A percentile compares a stretch with the other conserved stretches of the same genome.
Conservation (phyloP, 2,797 vertebrate genomes). For the Aulostomus chinensis region DNA sequence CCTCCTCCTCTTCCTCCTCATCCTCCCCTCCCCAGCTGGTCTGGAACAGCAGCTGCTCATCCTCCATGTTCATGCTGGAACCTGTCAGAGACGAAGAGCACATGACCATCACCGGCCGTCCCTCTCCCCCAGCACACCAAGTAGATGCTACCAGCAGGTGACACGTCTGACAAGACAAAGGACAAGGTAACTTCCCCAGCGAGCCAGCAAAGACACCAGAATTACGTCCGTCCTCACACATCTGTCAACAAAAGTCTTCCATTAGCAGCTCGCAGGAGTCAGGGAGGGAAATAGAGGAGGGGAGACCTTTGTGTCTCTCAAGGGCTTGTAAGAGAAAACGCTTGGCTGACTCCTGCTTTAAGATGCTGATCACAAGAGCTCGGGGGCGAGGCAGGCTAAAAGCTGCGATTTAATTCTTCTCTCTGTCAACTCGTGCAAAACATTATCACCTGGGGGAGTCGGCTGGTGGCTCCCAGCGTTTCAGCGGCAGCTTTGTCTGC, state of each 20-base stretch:
- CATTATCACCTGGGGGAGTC: constrained; percentile 52
- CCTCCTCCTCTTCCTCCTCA: constrained; percentile 77
- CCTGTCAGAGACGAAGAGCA: constrained; percentile 63
- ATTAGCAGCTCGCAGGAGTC: constrained; percentile 36
- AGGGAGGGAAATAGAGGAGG: constrained; percentile 33
- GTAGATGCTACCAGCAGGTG: constrained; percentile 38
- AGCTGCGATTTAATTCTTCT: constrained; percentile 64
- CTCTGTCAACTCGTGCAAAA: constrained; percentile 39
- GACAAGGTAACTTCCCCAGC: constrained; percentile 41
- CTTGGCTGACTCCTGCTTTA: constrained; percentile 57
- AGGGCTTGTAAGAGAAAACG: constrained; percentile 43
- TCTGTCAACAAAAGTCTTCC: constrained; percentile 33
- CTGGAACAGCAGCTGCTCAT: constrained; percentile 91
- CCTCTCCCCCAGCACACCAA: constrained; percentile 20
- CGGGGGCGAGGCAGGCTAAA: constrained; percentile 37
- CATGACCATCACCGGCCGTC: constrained; percentile 30
- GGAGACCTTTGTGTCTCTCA: constrained; percentile 29
- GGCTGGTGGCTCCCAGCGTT: constrained; percentile 32
- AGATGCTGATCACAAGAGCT: constrained; percentile 70
- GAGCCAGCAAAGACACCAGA: constrained; percentile 43
- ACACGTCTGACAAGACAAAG: constrained; percentile 37
- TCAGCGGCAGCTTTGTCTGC: constrained; percentile 44
- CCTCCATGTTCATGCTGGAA: constrained; percentile 87
- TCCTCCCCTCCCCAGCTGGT: constrained; percentile 80
- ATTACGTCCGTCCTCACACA: constrained; percentile 55